Evolutionary conservation across 2,888 invertebrate species (phyloP).

Genomic region (Operophtera brumata): DNA sequence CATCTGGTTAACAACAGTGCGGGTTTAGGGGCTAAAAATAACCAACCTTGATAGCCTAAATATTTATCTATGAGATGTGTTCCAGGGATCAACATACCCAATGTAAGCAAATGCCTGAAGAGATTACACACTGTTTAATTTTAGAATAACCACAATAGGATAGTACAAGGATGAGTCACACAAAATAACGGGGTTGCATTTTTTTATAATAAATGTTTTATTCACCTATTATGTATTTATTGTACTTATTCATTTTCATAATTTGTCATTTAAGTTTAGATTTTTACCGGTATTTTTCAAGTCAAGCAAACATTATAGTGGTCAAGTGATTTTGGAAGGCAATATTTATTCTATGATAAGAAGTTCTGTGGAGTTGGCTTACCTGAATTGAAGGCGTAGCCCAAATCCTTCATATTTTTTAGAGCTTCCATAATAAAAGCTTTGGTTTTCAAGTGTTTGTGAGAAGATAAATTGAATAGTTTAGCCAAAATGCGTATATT

Average conservation of each 20-base stretch:
- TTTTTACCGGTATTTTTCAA: no score
- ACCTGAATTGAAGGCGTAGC: slow-evolving; percentile 81
- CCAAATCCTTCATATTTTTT: slow-evolving; percentile 72
- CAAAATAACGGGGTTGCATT: no score
- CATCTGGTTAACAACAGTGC: background rate
- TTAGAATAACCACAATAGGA: background rate
- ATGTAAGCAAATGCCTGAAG: slow-evolving; percentile 8
- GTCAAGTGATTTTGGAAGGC: no score
- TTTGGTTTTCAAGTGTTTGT: slow-evolving; percentile 16
- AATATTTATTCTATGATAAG: no score
- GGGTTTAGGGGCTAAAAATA: background rate
- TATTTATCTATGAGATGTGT: slow-evolving; percentile 17
- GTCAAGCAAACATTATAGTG: no score
- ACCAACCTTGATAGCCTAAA: background rate
- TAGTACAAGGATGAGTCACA: background rate
- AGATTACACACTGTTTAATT: background rate
- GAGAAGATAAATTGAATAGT: slow-evolving; percentile 18
- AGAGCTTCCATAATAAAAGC: slow-evolving; percentile 50
- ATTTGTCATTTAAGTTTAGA: no score
- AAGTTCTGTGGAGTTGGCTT: slow-evolving; percentile 32
- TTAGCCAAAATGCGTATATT: slow-evolving; percentile 17
- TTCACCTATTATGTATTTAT: no score
- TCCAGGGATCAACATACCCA: slow-evolving; percentile 11
- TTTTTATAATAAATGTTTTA: no score
- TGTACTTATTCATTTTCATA: no score